phyloP scores from a whole-genome alignment of 1,140 invertebrate species.

The Drosophila orosa region DNA sequence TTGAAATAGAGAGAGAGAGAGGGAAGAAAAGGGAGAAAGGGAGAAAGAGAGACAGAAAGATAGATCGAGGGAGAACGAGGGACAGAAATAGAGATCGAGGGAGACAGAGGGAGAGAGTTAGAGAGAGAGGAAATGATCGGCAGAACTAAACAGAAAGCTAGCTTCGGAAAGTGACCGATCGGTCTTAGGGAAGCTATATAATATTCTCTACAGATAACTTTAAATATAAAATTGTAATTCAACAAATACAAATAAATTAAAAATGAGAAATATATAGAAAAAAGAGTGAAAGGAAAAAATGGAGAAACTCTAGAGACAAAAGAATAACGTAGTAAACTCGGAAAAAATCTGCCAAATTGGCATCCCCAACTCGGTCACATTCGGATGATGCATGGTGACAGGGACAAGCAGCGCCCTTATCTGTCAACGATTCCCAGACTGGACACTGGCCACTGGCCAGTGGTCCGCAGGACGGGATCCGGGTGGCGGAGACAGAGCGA shows the following conservation, averaged over 20 bases:
- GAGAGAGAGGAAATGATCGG: too few species aligned
- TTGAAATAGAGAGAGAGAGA: too few species aligned
- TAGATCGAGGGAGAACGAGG: too few species aligned
- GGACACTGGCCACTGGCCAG: constrained; percentile 30
- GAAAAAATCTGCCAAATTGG: constrained; percentile 25
- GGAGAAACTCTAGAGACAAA: neutral
- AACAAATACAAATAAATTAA: neutral
- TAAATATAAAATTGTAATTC: neutral
- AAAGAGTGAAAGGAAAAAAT: neutral
- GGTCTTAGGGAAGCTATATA: too few species aligned
- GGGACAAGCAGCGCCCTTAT: constrained; percentile 50
- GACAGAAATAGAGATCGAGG: too few species aligned
- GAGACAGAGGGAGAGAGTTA: too few species aligned
- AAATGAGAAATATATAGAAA: neutral
- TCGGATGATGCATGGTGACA: constrained; percentile 48
- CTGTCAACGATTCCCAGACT: constrained; percentile 59
- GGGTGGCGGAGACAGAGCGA: constrained; percentile 23
- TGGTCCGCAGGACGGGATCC: constrained; percentile 6
- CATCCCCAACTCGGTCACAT: constrained; percentile 16
- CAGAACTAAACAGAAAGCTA: too few species aligned
- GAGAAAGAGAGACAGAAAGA: too few species aligned
- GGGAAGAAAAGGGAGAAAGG: too few species aligned
- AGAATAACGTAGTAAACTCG: neutral
- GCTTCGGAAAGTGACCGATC: too few species aligned
- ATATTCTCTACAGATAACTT: too few species aligned